Percentiles rank a stretch among this genome's conserved stretches.
These are phyloP conservation scores for Heterodera carotae DNA, from an alignment of 1,140 invertebrate genomes.

Conservation along the genomic window DNA sequence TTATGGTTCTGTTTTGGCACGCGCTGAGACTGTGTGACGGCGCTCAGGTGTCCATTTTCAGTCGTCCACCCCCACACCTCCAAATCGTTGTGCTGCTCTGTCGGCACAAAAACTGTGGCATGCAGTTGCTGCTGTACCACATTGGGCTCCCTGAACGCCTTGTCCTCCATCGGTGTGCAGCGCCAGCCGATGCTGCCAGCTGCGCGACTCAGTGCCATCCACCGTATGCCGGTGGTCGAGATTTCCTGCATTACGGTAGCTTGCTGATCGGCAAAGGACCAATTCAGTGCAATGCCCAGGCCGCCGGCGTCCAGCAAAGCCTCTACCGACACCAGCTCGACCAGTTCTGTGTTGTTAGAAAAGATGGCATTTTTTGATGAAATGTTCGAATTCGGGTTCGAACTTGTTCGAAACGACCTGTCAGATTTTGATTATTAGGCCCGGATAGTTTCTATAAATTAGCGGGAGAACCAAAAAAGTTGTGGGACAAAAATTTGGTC, in stretches of 20 bases:
- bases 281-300: constrained; percentile 45
- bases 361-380: too few species aligned
- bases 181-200: constrained; percentile 38
- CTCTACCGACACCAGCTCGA: constrained; percentile 51
- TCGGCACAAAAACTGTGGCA: constrained; percentile 44
- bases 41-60: too few species aligned
- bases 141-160: constrained; percentile 42
- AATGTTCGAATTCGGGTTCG: too few species aligned
- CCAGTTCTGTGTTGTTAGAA: constrained; percentile 34
- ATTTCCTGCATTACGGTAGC: constrained; percentile 42
- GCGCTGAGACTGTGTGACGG: too few species aligned
- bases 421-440: too few species aligned
- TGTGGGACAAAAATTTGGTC: too few species aligned
- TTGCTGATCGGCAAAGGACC: constrained; percentile 49
- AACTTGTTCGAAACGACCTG: too few species aligned
- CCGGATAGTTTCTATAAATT: too few species aligned
- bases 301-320: constrained; percentile 33
- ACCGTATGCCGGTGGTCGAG: constrained; percentile 44
- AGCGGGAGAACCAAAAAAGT: too few species aligned
- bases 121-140: constrained; percentile 18
- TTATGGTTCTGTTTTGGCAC: too few species aligned
- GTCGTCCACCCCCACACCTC: constrained; percentile 31
- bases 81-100: constrained; percentile 42
- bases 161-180: constrained; percentile 44
- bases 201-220: constrained; percentile 46